A percentile compares a stretch with the other conserved stretches of the same genome.
These are phyloP conservation scores for Cryptus viduatorius DNA, from an alignment of 2,888 invertebrate species.

Conservation along the genomic window DNA sequence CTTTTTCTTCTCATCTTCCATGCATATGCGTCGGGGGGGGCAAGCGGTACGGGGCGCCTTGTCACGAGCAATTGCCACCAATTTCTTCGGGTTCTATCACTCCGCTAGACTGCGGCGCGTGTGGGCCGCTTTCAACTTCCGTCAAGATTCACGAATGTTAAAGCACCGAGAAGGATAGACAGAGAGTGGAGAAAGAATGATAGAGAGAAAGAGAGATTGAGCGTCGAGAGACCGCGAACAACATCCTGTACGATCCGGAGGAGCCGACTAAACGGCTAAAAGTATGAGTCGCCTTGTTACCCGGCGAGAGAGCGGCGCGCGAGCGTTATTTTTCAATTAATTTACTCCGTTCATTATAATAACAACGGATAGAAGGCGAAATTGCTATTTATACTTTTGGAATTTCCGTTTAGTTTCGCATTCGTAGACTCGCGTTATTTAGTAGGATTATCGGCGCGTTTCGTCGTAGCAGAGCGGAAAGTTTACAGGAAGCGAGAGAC, in stretches of 20 bases:
- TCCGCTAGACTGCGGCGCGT: slow-evolving; percentile 62
- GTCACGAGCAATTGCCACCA: slow-evolving; percentile 74
- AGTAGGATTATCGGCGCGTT: neutral
- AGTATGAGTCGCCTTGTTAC: slow-evolving; percentile 28
- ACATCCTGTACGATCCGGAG: slow-evolving; percentile 40
- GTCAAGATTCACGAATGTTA: slow-evolving; percentile 68
- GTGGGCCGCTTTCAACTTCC: slow-evolving; percentile 75
- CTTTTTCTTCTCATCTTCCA: slow-evolving; percentile 14
- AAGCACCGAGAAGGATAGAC: slow-evolving; percentile 4
- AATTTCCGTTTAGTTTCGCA: slow-evolving; percentile 2
- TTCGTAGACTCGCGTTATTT: neutral
- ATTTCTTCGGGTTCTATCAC: slow-evolving; percentile 52
- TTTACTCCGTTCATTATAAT: slow-evolving; percentile 1
- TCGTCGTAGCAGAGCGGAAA: neutral
- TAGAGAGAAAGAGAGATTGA: neutral
- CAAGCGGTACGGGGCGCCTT: slow-evolving; percentile 59
- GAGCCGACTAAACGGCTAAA: slow-evolving; percentile 30
- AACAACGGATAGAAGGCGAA: slow-evolving; percentile 1
- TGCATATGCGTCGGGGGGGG: slow-evolving; percentile 43
- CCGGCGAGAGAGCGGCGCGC: slow-evolving; percentile 24
- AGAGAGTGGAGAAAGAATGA: neutral
- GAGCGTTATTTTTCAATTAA: slow-evolving; percentile 17
- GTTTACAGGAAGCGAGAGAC: slow-evolving; percentile 26
- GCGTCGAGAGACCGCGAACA: slow-evolving; percentile 36
- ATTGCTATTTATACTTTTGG: slow-evolving; percentile 7